These are phyloP conservation scores for Marasmarcha lunaedactyla DNA, from an alignment of 2,888 invertebrate genomes.

Conservation along the genomic window DNA sequence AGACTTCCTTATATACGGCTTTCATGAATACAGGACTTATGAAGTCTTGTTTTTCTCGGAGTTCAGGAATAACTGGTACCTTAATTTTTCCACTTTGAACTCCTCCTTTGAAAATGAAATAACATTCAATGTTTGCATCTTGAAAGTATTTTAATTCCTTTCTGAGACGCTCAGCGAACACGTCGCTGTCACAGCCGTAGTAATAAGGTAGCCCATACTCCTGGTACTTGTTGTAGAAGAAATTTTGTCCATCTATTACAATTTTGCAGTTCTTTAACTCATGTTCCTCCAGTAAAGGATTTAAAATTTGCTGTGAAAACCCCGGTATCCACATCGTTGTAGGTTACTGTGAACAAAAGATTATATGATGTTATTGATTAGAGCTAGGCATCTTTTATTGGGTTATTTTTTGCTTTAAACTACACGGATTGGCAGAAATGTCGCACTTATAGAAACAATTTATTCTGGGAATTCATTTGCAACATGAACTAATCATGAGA, in stretches of 20 bases:
- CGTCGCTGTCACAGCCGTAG: constrained; percentile 27
- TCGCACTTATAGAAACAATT: too few species aligned
- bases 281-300: background rate
- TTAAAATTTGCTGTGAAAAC: too few species aligned
- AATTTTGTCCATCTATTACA: constrained; percentile 30
- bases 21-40: constrained; percentile 20
- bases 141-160: constrained; percentile 21
- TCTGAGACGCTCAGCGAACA: constrained; percentile 21
- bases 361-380: too few species aligned
- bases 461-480: too few species aligned
- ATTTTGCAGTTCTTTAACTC: constrained; percentile 21
- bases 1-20: constrained; percentile 21
- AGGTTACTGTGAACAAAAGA: too few species aligned
- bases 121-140: constrained; percentile 25
- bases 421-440: too few species aligned
- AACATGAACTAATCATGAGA: too few species aligned
- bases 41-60: background rate
- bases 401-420: too few species aligned
- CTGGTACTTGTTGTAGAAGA: constrained; percentile 21
- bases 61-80: constrained; percentile 2
- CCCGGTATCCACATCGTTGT: too few species aligned
- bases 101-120: constrained; percentile 30
- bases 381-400: too few species aligned
- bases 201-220: constrained; percentile 13
- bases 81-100: constrained; percentile 15